Conservation (phyloP, 2,888 invertebrate genomes). For the Parnassius glacialis region DNA sequence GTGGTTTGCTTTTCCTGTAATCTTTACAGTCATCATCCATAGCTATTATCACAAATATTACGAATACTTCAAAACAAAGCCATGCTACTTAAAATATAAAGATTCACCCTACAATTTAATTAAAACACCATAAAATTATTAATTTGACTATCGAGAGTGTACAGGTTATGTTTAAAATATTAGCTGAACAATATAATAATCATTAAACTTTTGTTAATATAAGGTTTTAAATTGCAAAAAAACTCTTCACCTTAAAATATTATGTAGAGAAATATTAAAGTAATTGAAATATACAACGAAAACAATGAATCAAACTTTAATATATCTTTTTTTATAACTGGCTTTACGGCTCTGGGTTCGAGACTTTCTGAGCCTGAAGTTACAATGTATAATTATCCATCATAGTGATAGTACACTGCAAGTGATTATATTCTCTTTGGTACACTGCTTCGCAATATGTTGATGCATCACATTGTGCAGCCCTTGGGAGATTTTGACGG, state of each 20-base stretch:
- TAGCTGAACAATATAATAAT: constrained; percentile 38
- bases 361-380: too few relatives aligned
- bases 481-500: too few relatives aligned
- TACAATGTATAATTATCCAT: too few relatives aligned
- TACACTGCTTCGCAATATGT: too few relatives aligned
- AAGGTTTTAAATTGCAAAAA: constrained; percentile 26
- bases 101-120: constrained; percentile 28
- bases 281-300: constrained; percentile 36
- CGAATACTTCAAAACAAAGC: constrained; percentile 47
- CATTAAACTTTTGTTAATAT: constrained; percentile 31
- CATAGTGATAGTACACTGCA: too few relatives aligned
- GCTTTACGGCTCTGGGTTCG: too few relatives aligned
- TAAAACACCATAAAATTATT: constrained; percentile 25
- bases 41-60: constrained; percentile 57
- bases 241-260: constrained; percentile 30
- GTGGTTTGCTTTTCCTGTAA: constrained; percentile 83
- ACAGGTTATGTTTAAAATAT: constrained; percentile 60
- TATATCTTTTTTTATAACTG: not conserved
- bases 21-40: constrained; percentile 81
- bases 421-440: too few relatives aligned
- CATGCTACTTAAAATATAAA: constrained; percentile 40
- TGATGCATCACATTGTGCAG: too few relatives aligned
- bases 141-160: constrained; percentile 41
- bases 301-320: constrained; percentile 37
- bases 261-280: constrained; percentile 26